Evolutionary conservation across 2,797 vertebrate species (phyloP).

Genomic region (Graptemys geographica): DNA sequence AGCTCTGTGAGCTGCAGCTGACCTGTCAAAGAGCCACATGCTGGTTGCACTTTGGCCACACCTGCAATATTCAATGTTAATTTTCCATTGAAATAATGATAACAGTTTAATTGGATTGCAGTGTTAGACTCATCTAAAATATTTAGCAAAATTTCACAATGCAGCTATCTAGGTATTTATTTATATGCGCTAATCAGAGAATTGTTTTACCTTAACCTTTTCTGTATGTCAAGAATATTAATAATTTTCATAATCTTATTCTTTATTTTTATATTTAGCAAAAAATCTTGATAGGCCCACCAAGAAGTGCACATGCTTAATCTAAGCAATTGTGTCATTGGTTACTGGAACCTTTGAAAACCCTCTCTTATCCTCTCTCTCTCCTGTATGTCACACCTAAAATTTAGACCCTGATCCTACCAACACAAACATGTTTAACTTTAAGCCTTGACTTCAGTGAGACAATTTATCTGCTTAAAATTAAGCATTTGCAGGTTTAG

Average conservation of each 20-base stretch:
- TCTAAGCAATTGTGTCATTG: neutral
- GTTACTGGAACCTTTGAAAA: neutral
- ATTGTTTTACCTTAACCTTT: neutral
- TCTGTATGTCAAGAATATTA: neutral
- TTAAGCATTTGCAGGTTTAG: neutral
- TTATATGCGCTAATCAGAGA: neutral
- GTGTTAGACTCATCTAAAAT: neutral
- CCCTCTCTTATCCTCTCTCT: neutral
- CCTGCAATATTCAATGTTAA: neutral
- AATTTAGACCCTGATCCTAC: neutral
- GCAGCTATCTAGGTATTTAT: neutral
- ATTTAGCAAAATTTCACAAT: neutral
- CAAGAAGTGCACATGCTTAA: neutral
- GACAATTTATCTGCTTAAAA: neutral
- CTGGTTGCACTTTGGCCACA: too few relatives aligned
- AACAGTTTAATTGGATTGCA: neutral
- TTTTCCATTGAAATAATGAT: neutral
- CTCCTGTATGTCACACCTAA: neutral
- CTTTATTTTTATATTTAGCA: neutral
- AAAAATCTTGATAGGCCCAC: neutral
- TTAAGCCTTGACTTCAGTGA: neutral
- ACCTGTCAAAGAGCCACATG: too few relatives aligned
- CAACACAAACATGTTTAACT: neutral
- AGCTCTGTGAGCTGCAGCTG: too few relatives aligned
- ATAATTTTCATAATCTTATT: neutral